Percentiles rank a stretch among this genome's conserved stretches.
Evolutionary conservation across 2,888 invertebrate genomes (phyloP).

Genomic region (Ectemnius continuus): DNA sequence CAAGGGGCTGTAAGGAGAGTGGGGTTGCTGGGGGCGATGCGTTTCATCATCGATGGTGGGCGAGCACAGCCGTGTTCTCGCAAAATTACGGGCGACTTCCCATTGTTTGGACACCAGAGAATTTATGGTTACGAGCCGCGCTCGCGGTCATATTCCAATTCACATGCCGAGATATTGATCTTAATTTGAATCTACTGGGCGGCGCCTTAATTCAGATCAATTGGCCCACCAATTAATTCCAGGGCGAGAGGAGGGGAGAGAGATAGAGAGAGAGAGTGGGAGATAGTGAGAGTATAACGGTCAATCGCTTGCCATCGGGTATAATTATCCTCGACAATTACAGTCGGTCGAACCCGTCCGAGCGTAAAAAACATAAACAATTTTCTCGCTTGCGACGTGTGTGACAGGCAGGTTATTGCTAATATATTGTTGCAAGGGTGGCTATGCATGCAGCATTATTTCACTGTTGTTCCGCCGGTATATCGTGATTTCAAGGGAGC

Average conservation of each 20-base stretch:
- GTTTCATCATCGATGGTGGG: constrained; percentile 37
- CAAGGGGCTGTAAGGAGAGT: constrained; percentile 13
- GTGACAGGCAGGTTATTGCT: neutral
- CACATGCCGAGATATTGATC: constrained; percentile 63
- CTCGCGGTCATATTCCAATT: constrained; percentile 60
- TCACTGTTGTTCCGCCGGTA: too few species aligned
- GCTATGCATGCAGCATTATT: neutral
- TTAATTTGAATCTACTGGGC: constrained; percentile 65
- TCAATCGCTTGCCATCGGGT: constrained; percentile 45
- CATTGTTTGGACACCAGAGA: constrained; percentile 59
- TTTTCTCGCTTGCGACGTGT: constrained; percentile 10
- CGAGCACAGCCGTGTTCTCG: constrained; percentile 30
- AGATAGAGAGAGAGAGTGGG: too few species aligned
- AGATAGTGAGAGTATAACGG: constrained; percentile 39
- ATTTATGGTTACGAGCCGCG: constrained; percentile 59
- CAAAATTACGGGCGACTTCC: constrained; percentile 57
- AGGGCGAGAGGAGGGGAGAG: neutral
- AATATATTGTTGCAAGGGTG: neutral
- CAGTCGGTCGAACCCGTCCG: neutral
- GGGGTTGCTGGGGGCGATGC: constrained; percentile 21
- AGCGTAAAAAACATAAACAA: constrained; percentile 23
- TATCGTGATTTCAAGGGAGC: too few species aligned
- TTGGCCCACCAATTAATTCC: constrained; percentile 59
- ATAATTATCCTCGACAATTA: constrained; percentile 42
- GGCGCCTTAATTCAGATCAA: constrained; percentile 63